phyloP scores from a whole-genome alignment of 1,140 invertebrate species.

The Temnothorax longispinosus region DNA sequence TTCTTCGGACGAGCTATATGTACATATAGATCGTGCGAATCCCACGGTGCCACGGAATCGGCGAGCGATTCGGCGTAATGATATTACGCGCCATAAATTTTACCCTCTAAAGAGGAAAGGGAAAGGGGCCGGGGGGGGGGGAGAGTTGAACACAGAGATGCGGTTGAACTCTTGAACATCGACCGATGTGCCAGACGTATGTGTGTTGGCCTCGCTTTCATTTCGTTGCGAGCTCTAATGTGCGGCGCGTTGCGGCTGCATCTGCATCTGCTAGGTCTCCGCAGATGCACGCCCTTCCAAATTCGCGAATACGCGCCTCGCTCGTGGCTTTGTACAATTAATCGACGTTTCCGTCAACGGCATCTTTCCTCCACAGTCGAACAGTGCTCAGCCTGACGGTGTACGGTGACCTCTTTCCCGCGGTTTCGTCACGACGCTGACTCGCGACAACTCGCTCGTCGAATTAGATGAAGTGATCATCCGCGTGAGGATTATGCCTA shows the following conservation, averaged over 20 bases:
- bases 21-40: constrained; percentile 21
- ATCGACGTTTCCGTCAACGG: constrained; percentile 38
- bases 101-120: neutral
- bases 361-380: constrained; percentile 9
- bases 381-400: neutral
- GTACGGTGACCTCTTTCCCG: neutral
- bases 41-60: constrained; percentile 42
- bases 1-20: neutral
- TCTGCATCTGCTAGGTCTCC: constrained; percentile 29
- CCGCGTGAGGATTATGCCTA: neutral
- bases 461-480: neutral
- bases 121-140: neutral
- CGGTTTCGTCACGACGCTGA: neutral
- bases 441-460: neutral
- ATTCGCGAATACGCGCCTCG: neutral
- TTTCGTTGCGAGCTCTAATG: constrained; percentile 41
- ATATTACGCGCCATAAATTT: constrained; percentile 71
- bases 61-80: constrained; percentile 59
- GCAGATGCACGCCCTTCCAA: neutral
- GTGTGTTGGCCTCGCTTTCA: constrained; percentile 30
- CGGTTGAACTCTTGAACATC: constrained; percentile 39
- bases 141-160: neutral
- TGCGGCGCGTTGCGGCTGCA: constrained; percentile 19
- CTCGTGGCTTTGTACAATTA: constrained; percentile 10
- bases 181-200: constrained; percentile 32